Evolutionary conservation across 2,888 invertebrate genomes (phyloP).

Genomic region (Chouioia cunea): DNA sequence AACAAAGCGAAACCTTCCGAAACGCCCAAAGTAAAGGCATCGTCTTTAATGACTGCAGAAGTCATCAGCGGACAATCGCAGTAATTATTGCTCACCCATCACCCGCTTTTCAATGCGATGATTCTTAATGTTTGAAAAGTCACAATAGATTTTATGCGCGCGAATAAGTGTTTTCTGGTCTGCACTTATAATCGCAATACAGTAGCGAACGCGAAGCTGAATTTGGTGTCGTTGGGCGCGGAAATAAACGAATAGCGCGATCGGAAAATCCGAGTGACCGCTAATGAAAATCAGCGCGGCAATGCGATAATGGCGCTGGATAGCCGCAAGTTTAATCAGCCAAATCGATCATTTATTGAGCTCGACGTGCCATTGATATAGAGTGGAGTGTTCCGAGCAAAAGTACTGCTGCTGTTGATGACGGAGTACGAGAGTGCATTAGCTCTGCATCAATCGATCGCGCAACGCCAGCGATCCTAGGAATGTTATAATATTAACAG

Average conservation of each 20-base stretch:
- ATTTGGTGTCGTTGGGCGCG: no score
- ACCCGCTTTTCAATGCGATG: no score
- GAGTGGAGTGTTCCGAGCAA: background rate
- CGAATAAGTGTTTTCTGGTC: background rate
- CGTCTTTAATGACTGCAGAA: conserved; percentile 29
- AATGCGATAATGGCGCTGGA: no score
- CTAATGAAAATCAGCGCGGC: conserved; percentile 1
- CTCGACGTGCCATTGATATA: background rate
- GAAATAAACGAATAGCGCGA: no score
- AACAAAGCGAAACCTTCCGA: background rate
- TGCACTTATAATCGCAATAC: background rate
- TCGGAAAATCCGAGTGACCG: no score
- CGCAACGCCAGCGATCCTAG: conserved; percentile 18
- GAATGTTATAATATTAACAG: conserved; percentile 28
- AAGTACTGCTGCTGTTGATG: background rate
- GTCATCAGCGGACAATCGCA: background rate
- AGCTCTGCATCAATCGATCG: conserved; percentile 19
- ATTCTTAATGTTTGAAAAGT: no score
- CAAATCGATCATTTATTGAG: conserved; percentile 8
- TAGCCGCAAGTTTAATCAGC: no score
- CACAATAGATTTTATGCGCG: no score
- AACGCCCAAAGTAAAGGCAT: conserved; percentile 10
- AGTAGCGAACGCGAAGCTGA: no score
- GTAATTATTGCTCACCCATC: background rate
- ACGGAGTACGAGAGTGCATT: background rate